Conservation (phyloP, 2,888 invertebrate genomes). For the Drosophila parthenogenetica region DNA sequence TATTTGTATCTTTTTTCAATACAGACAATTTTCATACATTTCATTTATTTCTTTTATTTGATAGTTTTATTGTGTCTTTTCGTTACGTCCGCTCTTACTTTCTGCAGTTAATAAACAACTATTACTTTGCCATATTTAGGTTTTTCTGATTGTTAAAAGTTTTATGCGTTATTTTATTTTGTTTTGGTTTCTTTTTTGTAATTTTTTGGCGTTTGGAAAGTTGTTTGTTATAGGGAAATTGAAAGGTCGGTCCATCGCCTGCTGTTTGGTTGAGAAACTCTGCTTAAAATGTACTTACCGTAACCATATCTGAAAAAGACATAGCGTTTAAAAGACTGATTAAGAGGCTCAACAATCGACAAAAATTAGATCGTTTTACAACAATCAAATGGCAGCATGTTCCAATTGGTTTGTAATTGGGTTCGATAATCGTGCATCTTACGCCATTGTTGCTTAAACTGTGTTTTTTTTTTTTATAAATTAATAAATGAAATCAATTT, state of each 20-base stretch:
- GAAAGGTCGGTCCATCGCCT: constrained; percentile 34
- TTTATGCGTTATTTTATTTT: constrained; percentile 21
- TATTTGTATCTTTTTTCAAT: neutral
- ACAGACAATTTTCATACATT: neutral
- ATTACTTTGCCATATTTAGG: constrained; percentile 20
- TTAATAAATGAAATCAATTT: too few species aligned
- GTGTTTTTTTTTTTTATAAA: constrained; percentile 3
- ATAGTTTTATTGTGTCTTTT: constrained; percentile 14
- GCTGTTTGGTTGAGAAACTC: constrained; percentile 40
- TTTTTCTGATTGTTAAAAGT: constrained; percentile 20
- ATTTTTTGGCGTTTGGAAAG: constrained; percentile 54
- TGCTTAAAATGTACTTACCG: constrained; percentile 25
- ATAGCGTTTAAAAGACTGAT: constrained; percentile 15
- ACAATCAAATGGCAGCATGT: constrained; percentile 36
- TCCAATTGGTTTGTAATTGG: constrained; percentile 56
- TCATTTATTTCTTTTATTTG: constrained; percentile 5
- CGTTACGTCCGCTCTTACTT: constrained; percentile 66
- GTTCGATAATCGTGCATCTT: constrained; percentile 27
- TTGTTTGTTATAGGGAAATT: constrained; percentile 49
- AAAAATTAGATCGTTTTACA: constrained; percentile 35
- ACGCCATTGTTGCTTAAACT: constrained; percentile 40
- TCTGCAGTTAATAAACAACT: constrained; percentile 59
- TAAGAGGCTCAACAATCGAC: constrained; percentile 41
- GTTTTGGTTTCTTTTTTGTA: constrained; percentile 16
- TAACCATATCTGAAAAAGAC: constrained; percentile 14